Base-by-base conservation (phyloP, 2,113 vertebrate species). In the Tetrao urogallus region DNA sequence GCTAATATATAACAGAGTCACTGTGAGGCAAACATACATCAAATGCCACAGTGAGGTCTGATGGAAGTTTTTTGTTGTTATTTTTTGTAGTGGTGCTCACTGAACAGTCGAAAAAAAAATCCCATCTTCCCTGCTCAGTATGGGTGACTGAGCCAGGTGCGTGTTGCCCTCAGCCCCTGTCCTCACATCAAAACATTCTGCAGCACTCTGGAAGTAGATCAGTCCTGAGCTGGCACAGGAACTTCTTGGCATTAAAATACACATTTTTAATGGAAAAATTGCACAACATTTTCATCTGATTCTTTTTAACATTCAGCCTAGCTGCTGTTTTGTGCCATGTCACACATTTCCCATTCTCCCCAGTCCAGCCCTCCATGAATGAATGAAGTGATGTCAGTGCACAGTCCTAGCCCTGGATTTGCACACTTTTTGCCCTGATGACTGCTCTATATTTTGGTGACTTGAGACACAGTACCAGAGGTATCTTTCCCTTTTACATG, bases 101-200 rank as follows among this genome's bases (percentile, higher is more conserved):
- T 82, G 20, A 47, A 72, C 81, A 64, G 17, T 14, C 6, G 38
- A 38, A 38, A 64, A 45, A 30, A 2, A 45, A 17, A 3, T 0
- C 2, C 10, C 24, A 2, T 83, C 28, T 54, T 16, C 60, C 32
- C 61, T 64, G 38, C n/a, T 71, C 52, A 18, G 28, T 81, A 71
- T 82, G 8, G 2, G 5, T 84, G 6, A 10, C 32, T 56, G 38
- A 0, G 0, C 27, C 0, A 0, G 10, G 15, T 4, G 60, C 5
- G 56, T 92, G 70, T 67, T 28, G 45, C 3, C 5, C 36, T 70
- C 32, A 58, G 43, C 27, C 8, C 4, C 19, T 67, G 7, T 42
- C 48, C 13, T 54, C 20, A 19, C 7, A 17, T 65, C 19, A 70
- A 82, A 66, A 65, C 1, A 21, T 69, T 92, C 13, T 22, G 22